Evolutionary conservation across 2,797 vertebrate species (phyloP), one percentile per base, ranked within the genome.

Genomic region (Tachyglossus aculeatus): DNA sequence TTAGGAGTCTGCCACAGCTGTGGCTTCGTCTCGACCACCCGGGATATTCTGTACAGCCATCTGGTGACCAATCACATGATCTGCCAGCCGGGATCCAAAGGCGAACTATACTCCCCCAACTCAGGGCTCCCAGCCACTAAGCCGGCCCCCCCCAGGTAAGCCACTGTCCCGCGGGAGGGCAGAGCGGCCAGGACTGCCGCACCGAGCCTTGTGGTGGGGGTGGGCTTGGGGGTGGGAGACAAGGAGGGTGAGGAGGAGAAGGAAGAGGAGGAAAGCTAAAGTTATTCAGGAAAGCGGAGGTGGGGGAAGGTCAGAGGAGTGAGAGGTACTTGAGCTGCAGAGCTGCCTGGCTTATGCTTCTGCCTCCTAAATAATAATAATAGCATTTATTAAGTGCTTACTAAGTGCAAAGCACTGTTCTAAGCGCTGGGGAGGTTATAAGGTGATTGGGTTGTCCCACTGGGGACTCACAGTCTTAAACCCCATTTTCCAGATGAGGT

Each of bases 11-110:
- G 98, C 83, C 97, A 98, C 37, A 97, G 97, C 86, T 99, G 98
- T 1, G 98, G 97, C 72, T 99, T 98, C 67, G 90, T 97, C 86
- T 98, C 97, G 79, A 97, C 96, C 74, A 99, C 96, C 0, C 91
- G 96, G 74, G 98, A 99, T 90, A 97, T 98, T 83, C 95, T 99
- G 56, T 99, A 98, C 86, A 98, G 95, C 87, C 98, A 99, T 84
- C 88, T 99, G 76, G 96, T 99, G 75, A 98, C 96, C 80, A 97
- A 93, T 79, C 98, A 99, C 86, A 98, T 98, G 98, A 94, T 96
- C 38, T 99, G 98, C 90, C 98, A 99, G 92, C 97, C 97, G 0
- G 97, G 96, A 48, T 95, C 95, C 67, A 96, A 93, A 72, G 95
- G 94, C 9, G 98, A 99, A 81, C 92, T 95, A 52, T 97, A 95